Evolutionary conservation across 2,888 invertebrate species (phyloP), one percentile per base, ranked within the genome.

Genomic region (Xylophagus ater): DNA sequence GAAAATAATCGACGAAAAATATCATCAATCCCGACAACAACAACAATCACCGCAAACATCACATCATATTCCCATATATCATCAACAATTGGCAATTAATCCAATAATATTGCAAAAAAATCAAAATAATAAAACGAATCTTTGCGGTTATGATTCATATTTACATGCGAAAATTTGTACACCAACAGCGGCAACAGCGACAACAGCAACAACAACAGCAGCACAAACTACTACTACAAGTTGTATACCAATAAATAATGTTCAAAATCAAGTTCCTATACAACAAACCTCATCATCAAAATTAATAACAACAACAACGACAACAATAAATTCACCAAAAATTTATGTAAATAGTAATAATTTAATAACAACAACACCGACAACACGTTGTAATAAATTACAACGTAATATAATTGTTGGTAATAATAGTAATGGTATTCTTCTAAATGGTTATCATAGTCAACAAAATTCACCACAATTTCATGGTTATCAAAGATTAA

Each of bases 141-240:
- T 66, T 20, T 67, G 67, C 46, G 64, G 66, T 46, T 76, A 76
- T 53, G 76, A 76, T 53, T 68, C 76, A 41, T 75, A 75, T 55
- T 57, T 76, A 40, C 76, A 75, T 54, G 75, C 76, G 30, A 74
- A 74, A 31, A 74, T 76, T 46, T 76, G 75, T 52, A 69, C 71
- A 8, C 24, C 43, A 17, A 18, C 30, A 6, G 19, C 25, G 10
- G 20, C 19, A 26, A 29, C 25, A 10, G 33, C 28, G 3, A 40
- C 35, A 28, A 31, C 18, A 14, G 31, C 42, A 21, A 33, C 33
- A 28, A 26, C 29, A 33, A 21, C 41, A 24, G 28, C 21, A 15
- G 32, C 10, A 33, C 15, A 13, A 21, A 12, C 20, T 18, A 26
- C 33, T 20, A 36, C 29, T 28, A 23, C 23, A 26, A 15, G n/a